A percentile compares a stretch with the other conserved stretches of the same genome.
Conservation (phyloP, 2,113 vertebrate genomes). For the Cinclus cinclus region DNA sequence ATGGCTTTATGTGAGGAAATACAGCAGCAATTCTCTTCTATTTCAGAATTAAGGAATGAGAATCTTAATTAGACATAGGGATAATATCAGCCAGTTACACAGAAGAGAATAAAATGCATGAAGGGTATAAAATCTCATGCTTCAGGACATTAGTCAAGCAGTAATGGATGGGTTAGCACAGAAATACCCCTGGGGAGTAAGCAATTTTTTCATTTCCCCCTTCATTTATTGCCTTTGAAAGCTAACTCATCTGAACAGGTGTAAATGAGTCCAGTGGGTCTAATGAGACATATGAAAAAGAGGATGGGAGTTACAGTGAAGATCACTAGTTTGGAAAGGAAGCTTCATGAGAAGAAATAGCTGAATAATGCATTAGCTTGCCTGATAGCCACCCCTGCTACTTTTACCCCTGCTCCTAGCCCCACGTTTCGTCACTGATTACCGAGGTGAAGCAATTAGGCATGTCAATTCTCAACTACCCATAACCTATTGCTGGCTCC, state of each 20-base stretch:
- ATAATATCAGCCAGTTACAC: slow-evolving; percentile 23
- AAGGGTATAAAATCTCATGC: slow-evolving; percentile 23
- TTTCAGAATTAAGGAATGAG: slow-evolving; percentile 15
- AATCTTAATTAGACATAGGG: slow-evolving; percentile 44
- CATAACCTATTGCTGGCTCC: slow-evolving; percentile 26
- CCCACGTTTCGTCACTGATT: not conserved
- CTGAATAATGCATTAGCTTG: slow-evolving; percentile 32
- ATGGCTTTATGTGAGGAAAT: slow-evolving; percentile 19
- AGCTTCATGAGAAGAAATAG: slow-evolving; percentile 1
- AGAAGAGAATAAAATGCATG: not conserved
- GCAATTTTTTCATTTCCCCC: slow-evolving; percentile 53
- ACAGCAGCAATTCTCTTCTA: not conserved
- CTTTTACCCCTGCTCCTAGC: not conserved
- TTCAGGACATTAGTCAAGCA: slow-evolving; percentile 42
- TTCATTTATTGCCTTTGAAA: slow-evolving; percentile 56
- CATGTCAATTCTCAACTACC: slow-evolving; percentile 38
- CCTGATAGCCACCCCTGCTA: not conserved
- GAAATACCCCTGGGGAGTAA: slow-evolving; percentile 20
- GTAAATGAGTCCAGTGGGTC: slow-evolving; percentile 49
- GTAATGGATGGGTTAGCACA: slow-evolving; percentile 34
- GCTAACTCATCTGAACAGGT: slow-evolving; percentile 55
- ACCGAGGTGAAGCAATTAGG: slow-evolving; percentile 45
- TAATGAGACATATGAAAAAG: slow-evolving; percentile 59
- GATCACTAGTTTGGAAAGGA: slow-evolving; percentile 24
- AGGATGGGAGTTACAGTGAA: slow-evolving; percentile 27